Base-by-base conservation (phyloP, 2,113 vertebrate species). In the Rhadina sibilatrix region DNA sequence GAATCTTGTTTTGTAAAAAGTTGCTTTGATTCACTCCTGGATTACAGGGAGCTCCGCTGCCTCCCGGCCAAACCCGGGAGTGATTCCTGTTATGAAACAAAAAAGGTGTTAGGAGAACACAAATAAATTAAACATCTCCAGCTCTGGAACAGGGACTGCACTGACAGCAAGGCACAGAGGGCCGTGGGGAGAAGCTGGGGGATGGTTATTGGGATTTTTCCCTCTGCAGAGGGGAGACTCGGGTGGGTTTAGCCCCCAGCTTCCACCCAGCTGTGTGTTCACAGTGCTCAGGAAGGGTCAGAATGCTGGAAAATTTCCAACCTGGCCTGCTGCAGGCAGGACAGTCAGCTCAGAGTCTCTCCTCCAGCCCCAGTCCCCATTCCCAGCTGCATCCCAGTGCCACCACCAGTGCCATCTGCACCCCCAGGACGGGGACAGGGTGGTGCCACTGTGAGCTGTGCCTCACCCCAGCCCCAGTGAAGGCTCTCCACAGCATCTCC, bases 11-110 rank as follows among this genome's bases (percentile, higher is more conserved):
- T 93, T 47, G 95, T 89, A 88, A 94, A 97, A 97, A 94, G 94
- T 95, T 94, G 96, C 96, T 97, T 96, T 88, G 96, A 97, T 97
- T 97, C 95, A 65, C 63, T 76, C 88, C 91, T 68, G 94, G 95
- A 95, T 97, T 94, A 91, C 71, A 56, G 87, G 81, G 93, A 93
- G 69, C 80, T 65, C 80, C 10, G 3, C 78, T 74, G 54, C 84
- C 94, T 88, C 30, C 53, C 11, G 7, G 93, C 82, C 47, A 65
- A 47, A 59, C 86, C 47, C 5, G 15, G 50, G 65, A 85, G 87
- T 63, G 93, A 81, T 63, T 42, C 47, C 88, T 56, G 76, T 47
- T 71, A 80, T 10, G 72, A 78, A 90, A 92, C 83, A 76, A 9
- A 82, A 90, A 90, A 81, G 91, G 70, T 94, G 75, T 19, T 50